Conservation (phyloP, 2,113 vertebrate species). For the Psilopogon haemacephalus region DNA sequence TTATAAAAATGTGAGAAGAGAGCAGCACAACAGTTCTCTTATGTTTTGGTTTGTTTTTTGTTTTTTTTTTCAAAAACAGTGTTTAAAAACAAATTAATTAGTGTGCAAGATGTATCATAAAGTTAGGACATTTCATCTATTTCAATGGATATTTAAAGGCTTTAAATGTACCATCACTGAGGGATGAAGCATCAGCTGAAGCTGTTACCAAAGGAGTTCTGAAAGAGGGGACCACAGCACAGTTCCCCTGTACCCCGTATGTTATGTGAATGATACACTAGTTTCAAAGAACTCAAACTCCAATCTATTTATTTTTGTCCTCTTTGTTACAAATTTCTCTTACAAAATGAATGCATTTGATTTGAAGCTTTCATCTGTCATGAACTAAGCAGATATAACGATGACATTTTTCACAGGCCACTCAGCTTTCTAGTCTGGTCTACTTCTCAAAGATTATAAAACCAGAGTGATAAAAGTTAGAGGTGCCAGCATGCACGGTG, state of each 20-base stretch:
- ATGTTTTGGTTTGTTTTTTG: too few relatives aligned
- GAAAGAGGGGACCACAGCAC: accelerated
- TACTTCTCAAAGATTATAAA: neutral
- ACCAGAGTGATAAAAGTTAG: neutral
- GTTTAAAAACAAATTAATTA: neutral
- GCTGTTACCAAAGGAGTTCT: neutral
- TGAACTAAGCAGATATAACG: neutral
- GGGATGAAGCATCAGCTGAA: neutral
- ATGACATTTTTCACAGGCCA: neutral
- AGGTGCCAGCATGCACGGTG: neutral
- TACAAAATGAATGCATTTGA: neutral
- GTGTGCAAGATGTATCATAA: neutral
- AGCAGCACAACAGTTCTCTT: too few relatives aligned
- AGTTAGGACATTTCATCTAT: neutral
- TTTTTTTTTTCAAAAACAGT: accelerated
- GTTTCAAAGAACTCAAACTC: neutral
- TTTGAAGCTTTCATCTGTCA: neutral
- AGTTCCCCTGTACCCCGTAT: neutral
- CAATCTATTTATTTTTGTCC: neutral
- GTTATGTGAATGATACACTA: accelerated
- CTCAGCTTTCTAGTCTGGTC: neutral
- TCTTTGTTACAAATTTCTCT: neutral
- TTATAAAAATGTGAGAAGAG: neutral
- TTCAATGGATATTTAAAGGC: neutral
- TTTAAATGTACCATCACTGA: neutral